phyloP scores from a whole-genome alignment of 2,888 invertebrate genomes.

The Tenthredo distinguenda region DNA sequence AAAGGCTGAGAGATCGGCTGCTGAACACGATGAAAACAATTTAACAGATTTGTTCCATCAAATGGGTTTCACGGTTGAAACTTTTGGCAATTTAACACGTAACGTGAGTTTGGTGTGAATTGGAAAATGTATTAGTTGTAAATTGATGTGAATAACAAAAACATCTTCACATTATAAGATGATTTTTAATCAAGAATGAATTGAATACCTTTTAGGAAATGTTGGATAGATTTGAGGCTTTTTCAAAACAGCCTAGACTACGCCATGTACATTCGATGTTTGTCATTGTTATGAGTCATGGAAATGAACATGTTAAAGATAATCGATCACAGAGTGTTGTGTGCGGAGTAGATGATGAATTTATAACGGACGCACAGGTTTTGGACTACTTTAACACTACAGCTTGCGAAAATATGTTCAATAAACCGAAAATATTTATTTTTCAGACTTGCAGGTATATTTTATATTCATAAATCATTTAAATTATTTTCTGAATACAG shows the following conservation, averaged over 20 bases:
- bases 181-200: not conserved
- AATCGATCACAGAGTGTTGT: conserved; percentile 64
- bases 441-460: conserved; percentile 80
- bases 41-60: conserved; percentile 68
- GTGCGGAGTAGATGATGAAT: conserved; percentile 65
- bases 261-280: conserved; percentile 71
- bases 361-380: conserved; percentile 67
- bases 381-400: conserved; percentile 77
- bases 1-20: conserved; percentile 61
- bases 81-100: conserved; percentile 65
- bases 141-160: not conserved
- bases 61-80: conserved; percentile 72
- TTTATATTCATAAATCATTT: not conserved
- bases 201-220: conserved; percentile 64
- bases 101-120: conserved; percentile 60
- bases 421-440: conserved; percentile 82
- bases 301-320: conserved; percentile 61
- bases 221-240: conserved; percentile 61
- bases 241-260: conserved; percentile 65
- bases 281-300: conserved; percentile 73
- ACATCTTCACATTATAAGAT: not conserved
- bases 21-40: conserved; percentile 68
- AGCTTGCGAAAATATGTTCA: conserved; percentile 77
- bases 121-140: not conserved
- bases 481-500: not conserved